Evolutionary conservation across 2,888 invertebrate species (phyloP).

Genomic region (Ochropacha duplaris): DNA sequence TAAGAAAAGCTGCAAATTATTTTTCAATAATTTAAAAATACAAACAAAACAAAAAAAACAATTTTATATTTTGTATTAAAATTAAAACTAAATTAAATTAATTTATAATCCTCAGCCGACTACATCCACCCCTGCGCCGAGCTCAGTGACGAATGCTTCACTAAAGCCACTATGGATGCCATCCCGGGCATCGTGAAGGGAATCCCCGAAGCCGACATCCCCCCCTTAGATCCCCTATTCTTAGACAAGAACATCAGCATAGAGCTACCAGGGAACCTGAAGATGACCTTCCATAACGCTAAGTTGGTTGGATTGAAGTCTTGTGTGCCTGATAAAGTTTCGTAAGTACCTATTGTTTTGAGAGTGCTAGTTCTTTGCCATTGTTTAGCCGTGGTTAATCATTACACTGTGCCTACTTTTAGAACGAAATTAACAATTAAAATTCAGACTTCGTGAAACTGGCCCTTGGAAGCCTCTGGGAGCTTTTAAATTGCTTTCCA

Average conservation of each 20-base stretch:
- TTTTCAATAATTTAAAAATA: no score
- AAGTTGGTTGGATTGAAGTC: constrained; percentile 64
- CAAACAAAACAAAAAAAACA: no score
- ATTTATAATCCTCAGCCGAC: constrained; percentile 51
- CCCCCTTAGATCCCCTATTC: constrained; percentile 62
- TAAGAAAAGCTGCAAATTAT: no score
- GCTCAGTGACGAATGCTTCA: constrained; percentile 72
- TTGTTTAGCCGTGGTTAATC: no score
- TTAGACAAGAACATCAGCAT: constrained; percentile 73
- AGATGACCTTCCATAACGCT: constrained; percentile 76
- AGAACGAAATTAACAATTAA: no score
- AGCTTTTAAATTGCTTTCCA: no score
- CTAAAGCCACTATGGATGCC: constrained; percentile 70
- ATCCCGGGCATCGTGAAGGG: constrained; percentile 73
- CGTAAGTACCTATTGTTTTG: constrained; percentile 53
- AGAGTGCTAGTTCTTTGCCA: no score
- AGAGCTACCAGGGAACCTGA: constrained; percentile 68
- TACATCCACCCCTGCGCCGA: constrained; percentile 74
- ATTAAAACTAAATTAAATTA: not conserved
- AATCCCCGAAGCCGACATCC: constrained; percentile 71
- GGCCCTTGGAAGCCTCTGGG: no score
- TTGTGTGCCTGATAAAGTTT: constrained; percentile 72
- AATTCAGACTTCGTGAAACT: no score
- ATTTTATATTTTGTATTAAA: no score
- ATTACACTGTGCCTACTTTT: no score